Evolutionary conservation across 2,888 invertebrate genomes (phyloP), one percentile per base, ranked within the genome.

Genomic region (Cheilosia vulpina): DNA sequence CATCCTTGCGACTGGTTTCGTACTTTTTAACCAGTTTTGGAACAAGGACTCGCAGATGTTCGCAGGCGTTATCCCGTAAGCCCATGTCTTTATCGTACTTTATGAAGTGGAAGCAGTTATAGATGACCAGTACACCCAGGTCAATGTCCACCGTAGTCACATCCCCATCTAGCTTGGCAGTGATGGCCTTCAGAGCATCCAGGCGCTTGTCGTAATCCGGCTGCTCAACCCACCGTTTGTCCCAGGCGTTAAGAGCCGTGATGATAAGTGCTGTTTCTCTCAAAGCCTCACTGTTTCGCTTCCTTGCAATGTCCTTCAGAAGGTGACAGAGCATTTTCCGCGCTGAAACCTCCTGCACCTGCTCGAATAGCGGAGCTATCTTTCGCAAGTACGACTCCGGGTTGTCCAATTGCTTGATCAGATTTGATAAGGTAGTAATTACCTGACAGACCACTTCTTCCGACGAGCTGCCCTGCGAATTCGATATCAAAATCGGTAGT

Each of bases 211-310:
- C 95, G 89, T 96, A 98, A 92, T 99, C 98, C 0, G 98, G 98
- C 90, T 99, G 98, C 88, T 98, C 98, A n/a, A 98, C 94, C 95
- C 96, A 96, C 87, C 95, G 94, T 55, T 94, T 94, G 92, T 98
- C 96, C 94, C 95, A 98, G 0, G 98, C 95, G 92, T 99, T 99
- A 88, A 98, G 93, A 90, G 96, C 94, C 5, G 91, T 90, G 2
- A 96, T 92, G 15, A 96, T 89, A 15, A 93, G 91, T 0, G 94
- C 93, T 50, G 93, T 90, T 0, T 94, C 93, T 69, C 94, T 93
- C 1, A 89, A 27, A 75, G 89, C 43, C 87, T 88, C 88, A n/a
- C 89, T 90, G 38, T 88, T 87, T 7, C 89, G 82, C 0, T 92
- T 93, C 63, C 93, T 93, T 2, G 94, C 93, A 72, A 96, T 94